A percentile compares a stretch with the other conserved stretches of the same genome.
phyloP scores from a whole-genome alignment of 2,113 vertebrate species.

The Xyrauchen texanus region DNA sequence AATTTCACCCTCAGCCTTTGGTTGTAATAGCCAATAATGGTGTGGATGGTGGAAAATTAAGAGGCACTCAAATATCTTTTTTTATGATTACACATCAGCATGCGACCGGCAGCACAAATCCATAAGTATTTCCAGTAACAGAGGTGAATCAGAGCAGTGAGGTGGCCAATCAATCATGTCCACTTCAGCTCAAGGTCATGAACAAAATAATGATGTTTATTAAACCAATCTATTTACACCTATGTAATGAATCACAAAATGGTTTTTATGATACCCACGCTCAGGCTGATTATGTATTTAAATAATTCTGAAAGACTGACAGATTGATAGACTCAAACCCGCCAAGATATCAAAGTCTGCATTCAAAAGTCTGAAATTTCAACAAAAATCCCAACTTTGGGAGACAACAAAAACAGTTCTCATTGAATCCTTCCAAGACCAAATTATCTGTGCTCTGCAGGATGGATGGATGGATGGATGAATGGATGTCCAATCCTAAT shows the following conservation, averaged over 20 bases:
- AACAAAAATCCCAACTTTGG: too few relatives aligned
- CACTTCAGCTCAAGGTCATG: slow-evolving; percentile 72
- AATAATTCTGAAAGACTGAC: neutral
- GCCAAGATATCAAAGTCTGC: too few relatives aligned
- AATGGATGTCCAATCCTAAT: neutral
- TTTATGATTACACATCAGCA: slow-evolving; percentile 56
- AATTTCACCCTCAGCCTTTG: slow-evolving; percentile 54
- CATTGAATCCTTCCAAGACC: too few relatives aligned
- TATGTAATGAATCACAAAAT: slow-evolving; percentile 33
- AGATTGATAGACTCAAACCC: neutral
- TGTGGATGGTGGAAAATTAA: slow-evolving; percentile 1
- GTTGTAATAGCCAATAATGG: slow-evolving; percentile 37
- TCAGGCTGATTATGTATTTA: slow-evolving; percentile 3
- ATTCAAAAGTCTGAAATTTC: too few relatives aligned
- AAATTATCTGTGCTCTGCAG: too few relatives aligned
- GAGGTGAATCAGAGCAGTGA: slow-evolving; percentile 29
- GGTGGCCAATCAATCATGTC: slow-evolving; percentile 63
- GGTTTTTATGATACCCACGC: slow-evolving; percentile 6
- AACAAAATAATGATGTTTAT: slow-evolving; percentile 63
- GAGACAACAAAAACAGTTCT: too few relatives aligned
- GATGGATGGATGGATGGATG: neutral
- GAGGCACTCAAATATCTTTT: slow-evolving; percentile 25
- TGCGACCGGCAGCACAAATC: slow-evolving; percentile 39
- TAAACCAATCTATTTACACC: slow-evolving; percentile 57
- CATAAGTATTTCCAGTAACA: slow-evolving; percentile 45